phyloP scores from a whole-genome alignment of 2,888 invertebrate species.

The Andricus curvator region DNA sequence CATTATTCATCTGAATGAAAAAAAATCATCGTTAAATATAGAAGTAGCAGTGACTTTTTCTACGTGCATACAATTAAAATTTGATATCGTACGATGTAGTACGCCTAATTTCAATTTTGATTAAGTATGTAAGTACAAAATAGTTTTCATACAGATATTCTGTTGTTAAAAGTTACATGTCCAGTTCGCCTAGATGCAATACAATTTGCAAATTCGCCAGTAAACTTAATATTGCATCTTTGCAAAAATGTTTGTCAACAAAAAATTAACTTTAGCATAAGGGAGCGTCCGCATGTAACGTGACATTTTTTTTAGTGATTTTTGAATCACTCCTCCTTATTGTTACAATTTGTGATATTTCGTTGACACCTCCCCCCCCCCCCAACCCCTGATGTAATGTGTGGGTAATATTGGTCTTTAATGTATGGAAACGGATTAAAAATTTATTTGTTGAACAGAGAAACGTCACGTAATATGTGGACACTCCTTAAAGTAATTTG shows the following conservation, averaged over 20 bases:
- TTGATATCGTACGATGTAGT: not conserved
- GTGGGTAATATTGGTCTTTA: no score
- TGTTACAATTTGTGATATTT: no score
- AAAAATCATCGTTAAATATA: not conserved
- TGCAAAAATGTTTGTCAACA: not conserved
- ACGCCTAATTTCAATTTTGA: not conserved
- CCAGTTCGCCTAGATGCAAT: not conserved
- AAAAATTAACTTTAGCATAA: not conserved
- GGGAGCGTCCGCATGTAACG: no score
- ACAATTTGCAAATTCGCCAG: not conserved
- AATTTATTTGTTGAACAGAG: no score
- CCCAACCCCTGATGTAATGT: no score
- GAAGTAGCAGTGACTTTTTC: not conserved
- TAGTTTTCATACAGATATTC: not conserved
- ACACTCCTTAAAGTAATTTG: not conserved
- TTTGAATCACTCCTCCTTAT: no score
- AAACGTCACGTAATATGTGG: no score
- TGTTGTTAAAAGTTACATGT: not conserved
- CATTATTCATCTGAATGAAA: not conserved
- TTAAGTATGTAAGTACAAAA: conserved; percentile 15
- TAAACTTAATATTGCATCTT: not conserved
- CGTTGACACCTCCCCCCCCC: no score
- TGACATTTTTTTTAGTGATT: no score
- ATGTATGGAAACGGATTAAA: no score
- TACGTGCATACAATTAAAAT: not conserved